A percentile compares a stretch with the other conserved stretches of the same genome.
These are phyloP conservation scores for Myopa tessellatipennis DNA, from an alignment of 2,888 invertebrate genomes.

Conservation along the genomic window DNA sequence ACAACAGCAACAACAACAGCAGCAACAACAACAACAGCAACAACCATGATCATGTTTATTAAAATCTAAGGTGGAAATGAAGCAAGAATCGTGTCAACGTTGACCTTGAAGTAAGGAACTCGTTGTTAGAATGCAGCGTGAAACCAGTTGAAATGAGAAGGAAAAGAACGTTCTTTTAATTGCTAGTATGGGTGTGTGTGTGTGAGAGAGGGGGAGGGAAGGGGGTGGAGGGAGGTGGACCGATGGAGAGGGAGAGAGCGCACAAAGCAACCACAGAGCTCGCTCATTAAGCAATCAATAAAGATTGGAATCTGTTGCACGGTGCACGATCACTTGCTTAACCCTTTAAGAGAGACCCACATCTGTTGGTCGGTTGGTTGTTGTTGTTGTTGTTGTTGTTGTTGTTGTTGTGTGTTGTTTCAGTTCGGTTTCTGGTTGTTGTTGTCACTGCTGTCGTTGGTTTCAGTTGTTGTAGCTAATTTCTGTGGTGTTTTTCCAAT, in stretches of 20 bases:
- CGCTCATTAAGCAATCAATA: slow-evolving; percentile 23
- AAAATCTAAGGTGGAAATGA: slow-evolving; percentile 17
- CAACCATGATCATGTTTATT: slow-evolving; percentile 12
- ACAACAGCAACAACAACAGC: neutral
- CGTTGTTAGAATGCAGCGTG: neutral
- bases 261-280: neutral
- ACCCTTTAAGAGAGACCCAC: slow-evolving; percentile 9
- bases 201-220: neutral
- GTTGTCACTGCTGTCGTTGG: neutral
- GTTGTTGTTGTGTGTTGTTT: neutral
- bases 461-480: slow-evolving; percentile 17
- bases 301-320: slow-evolving; percentile 33
- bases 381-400: neutral
- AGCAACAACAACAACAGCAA: slow-evolving; percentile 12
- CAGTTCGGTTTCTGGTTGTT: neutral
- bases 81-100: slow-evolving; percentile 48
- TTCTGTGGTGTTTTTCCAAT: neutral
- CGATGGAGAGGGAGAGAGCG: neutral
- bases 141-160: slow-evolving; percentile 21
- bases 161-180: neutral
- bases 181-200: neutral
- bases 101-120: slow-evolving; percentile 45
- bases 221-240: neutral
- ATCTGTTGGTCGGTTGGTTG: neutral
- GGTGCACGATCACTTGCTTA: slow-evolving; percentile 12